phyloP scores from a whole-genome alignment of 2,113 vertebrate genomes.

The Bufo bufo region DNA sequence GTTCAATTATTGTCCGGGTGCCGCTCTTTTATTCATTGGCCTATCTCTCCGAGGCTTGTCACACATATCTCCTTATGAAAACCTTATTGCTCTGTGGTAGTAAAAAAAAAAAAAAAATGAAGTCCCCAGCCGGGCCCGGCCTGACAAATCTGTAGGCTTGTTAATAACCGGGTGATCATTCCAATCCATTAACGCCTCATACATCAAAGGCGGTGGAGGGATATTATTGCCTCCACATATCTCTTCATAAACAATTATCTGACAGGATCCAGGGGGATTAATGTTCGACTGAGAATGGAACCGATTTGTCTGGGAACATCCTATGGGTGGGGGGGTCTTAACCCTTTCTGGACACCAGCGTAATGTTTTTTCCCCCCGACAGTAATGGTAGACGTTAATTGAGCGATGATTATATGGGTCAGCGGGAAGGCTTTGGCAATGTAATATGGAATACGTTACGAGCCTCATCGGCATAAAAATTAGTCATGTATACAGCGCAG shows the following conservation, averaged over 20 bases:
- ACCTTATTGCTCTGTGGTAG: conserved; percentile 65
- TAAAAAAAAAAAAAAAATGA: conserved; percentile 59
- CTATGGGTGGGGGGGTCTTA: neutral
- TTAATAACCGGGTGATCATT: conserved; percentile 77
- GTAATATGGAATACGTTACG: too few species aligned
- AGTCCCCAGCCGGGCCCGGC: conserved; percentile 62
- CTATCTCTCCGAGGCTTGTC: conserved; percentile 72
- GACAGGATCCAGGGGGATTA: conserved; percentile 68
- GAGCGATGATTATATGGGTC: too few species aligned
- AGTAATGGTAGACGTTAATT: too few species aligned
- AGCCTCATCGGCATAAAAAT: too few species aligned
- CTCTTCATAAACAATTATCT: conserved; percentile 76
- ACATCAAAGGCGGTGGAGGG: conserved; percentile 70
- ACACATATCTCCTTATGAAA: conserved; percentile 60
- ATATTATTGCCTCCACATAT: conserved; percentile 70
- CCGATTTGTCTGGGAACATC: conserved; percentile 52
- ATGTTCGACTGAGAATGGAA: conserved; percentile 63
- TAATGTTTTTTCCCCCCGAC: neutral
- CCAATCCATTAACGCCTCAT: conserved; percentile 76
- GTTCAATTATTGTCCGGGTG: conserved; percentile 77
- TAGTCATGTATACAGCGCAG: too few species aligned
- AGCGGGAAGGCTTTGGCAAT: too few species aligned
- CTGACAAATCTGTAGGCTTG: conserved; percentile 68
- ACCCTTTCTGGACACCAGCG: neutral
- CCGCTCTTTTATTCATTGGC: conserved; percentile 74